phyloP scores from a whole-genome alignment of 2,888 invertebrate genomes.

The Abscondita cerata region DNA sequence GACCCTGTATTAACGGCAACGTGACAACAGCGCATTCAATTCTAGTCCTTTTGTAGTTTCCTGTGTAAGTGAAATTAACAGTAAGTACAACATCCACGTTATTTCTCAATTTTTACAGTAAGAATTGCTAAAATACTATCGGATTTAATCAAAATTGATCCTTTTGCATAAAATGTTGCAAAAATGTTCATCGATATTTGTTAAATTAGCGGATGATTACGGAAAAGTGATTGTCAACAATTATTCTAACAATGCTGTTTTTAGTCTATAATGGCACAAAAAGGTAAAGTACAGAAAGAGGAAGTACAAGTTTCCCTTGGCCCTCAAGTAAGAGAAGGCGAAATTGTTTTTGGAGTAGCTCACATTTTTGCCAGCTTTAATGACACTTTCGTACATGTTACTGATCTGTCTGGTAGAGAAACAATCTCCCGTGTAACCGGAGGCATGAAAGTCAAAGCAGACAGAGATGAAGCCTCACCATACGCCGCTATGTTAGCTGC shows the following conservation, averaged over 20 bases:
- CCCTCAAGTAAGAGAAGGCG: conserved; percentile 96
- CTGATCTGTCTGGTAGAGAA: conserved; percentile 97
- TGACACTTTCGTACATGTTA: conserved; percentile 99
- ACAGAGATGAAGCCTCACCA: conserved; percentile 99
- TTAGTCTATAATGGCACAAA: conserved; percentile 84
- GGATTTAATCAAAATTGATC: neutral
- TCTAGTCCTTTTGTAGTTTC: conserved; percentile 13
- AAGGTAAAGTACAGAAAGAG: conserved; percentile 96
- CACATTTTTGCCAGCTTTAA: conserved; percentile 99
- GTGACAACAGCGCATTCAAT: neutral
- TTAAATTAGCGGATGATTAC: conserved; percentile 1
- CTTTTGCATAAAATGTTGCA: too few species aligned
- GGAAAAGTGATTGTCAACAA: conserved; percentile 9
- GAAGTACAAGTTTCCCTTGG: conserved; percentile 96
- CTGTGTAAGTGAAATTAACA: conserved; percentile 14
- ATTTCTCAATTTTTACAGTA: neutral
- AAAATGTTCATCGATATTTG: too few species aligned
- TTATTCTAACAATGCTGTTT: conserved; percentile 26
- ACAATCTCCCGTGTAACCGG: conserved; percentile 95
- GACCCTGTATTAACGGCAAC: neutral
- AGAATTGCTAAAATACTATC: neutral
- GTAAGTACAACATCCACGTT: conserved; percentile 6
- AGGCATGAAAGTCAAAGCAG: conserved; percentile 99
- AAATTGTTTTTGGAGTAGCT: conserved; percentile 98
- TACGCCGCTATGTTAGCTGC: conserved; percentile 99